Evolutionary conservation across 2,113 vertebrate genomes (phyloP), one percentile per base, ranked within the genome.

Genomic region (Orthonyx spaldingii): DNA sequence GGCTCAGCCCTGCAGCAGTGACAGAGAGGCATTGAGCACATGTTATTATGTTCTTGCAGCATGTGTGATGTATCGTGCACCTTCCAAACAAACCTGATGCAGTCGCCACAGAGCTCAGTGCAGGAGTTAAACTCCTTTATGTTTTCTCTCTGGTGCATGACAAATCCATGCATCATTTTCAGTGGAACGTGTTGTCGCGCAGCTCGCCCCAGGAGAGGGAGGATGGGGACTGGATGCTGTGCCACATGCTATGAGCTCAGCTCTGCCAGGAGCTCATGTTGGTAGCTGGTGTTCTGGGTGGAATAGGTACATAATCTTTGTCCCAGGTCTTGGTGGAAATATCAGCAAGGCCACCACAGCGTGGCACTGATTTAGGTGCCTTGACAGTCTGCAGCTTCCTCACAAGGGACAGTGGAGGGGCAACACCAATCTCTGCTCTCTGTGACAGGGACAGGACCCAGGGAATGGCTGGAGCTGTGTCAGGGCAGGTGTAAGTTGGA

Each of bases 11-110:
- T 26, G 33, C 68, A 59, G 79, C 8, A 13, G 52, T 8, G 39
- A 28, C 39, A 47, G 60, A 46, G 21, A 12, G 23, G 32, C 44
- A 8, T 4, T 44, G 64, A 41, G 59, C 35, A 56, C 13, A 28
- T 22, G 2, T 16, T 12, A 0, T 13, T 24, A 1, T 3, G 6
- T 65, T 49, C 60, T 18, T 50, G 60, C 1, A 2, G 50, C 1
- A 4, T 35, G 37, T 11, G 19, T 56, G 64, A 46, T 68, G 28
- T 24, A 17, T 32, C 44, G 30, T 47, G 50, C n/a, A 20, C 39
- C 46, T 87, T 52, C 60, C 84, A 74, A 3, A 28, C 22, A 49
- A 77, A 56, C n/a, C 72, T 53, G 41, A 28, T 50, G 55, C 30
- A 5, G 16, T 61, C 79, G 65, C 20, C 71, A 8, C 18, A 24